A percentile compares a stretch with the other conserved stretches of the same genome.
Evolutionary conservation across 1,140 invertebrate species (phyloP).

Genomic region (Oryctes rhinoceros): DNA sequence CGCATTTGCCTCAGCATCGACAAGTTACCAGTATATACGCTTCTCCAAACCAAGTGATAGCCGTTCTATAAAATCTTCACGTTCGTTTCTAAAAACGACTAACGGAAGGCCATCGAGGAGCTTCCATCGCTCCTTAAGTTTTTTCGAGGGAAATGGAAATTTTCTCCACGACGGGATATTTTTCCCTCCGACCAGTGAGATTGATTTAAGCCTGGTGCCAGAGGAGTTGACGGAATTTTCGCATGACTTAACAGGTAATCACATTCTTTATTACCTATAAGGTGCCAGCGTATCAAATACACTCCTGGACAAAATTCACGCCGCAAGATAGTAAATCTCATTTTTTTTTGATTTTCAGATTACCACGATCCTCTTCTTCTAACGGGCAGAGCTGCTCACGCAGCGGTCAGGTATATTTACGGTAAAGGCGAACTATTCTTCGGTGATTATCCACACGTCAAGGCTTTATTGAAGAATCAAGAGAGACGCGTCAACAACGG

Average conservation of each 20-base stretch:
- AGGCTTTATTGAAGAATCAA: conserved; percentile 68
- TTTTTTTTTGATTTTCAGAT: conserved; percentile 47
- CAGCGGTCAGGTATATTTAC: conserved; percentile 53
- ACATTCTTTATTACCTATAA: neutral
- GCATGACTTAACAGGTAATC: neutral
- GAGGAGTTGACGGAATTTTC: conserved; percentile 18
- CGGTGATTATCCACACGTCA: conserved; percentile 70
- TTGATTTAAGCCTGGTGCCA: conserved; percentile 15
- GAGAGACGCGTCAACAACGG: conserved; percentile 66
- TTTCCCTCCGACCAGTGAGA: neutral
- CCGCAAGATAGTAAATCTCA: too few species aligned
- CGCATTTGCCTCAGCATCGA: conserved; percentile 14
- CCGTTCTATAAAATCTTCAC: neutral
- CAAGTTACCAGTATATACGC: conserved; percentile 25
- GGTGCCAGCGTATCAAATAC: too few species aligned
- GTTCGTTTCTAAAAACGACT: neutral
- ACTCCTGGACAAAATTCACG: too few species aligned
- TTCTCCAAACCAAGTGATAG: neutral
- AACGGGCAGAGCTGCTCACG: conserved; percentile 51
- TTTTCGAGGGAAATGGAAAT: conserved; percentile 6
- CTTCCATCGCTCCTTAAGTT: neutral
- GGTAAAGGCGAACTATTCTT: conserved; percentile 65
- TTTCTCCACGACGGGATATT: conserved; percentile 19
- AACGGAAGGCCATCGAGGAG: neutral
- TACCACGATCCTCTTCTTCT: conserved; percentile 56